Percentiles rank a stretch among this genome's conserved stretches.
These are phyloP conservation scores for Pararge aegeria DNA, from an alignment of 1,140 invertebrate species.

Conservation along the genomic window DNA sequence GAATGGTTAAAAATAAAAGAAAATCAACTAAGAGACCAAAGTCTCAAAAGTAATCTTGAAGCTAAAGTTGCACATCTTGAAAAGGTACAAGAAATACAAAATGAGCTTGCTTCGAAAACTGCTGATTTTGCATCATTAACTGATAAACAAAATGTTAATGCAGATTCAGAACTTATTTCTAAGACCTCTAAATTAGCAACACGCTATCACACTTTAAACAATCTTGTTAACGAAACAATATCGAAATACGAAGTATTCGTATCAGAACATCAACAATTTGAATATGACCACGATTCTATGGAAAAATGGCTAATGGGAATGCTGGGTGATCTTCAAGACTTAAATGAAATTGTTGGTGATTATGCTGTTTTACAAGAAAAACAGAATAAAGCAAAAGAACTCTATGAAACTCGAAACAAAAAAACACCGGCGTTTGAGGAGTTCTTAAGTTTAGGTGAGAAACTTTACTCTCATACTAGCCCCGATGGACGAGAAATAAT, in stretches of 20 bases:
- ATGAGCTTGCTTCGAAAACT: conserved; percentile 86
- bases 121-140: conserved; percentile 86
- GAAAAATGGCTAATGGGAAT: conserved; percentile 87
- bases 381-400: conserved; percentile 90
- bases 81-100: conserved; percentile 87
- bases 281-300: conserved; percentile 88
- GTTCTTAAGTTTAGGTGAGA: conserved; percentile 93
- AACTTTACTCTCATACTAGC: conserved; percentile 94
- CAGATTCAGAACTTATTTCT: conserved; percentile 87
- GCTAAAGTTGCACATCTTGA: conserved; percentile 90
- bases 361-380: conserved; percentile 91
- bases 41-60: conserved; percentile 90
- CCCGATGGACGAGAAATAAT: conserved; percentile 96
- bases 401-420: conserved; percentile 89
- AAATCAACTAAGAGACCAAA: conserved; percentile 92
- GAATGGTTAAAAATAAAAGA: conserved; percentile 93
- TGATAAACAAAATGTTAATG: conserved; percentile 86
- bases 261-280: conserved; percentile 91
- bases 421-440: conserved; percentile 92
- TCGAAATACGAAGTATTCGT: conserved; percentile 90
- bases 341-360: conserved; percentile 93
- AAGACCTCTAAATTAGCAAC: conserved; percentile 90
- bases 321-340: conserved; percentile 86
- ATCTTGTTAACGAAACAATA: conserved; percentile 89
- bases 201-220: conserved; percentile 92